Base-by-base conservation (phyloP, 2,888 invertebrate genomes). In the Hypercompe scribonia region DNA sequence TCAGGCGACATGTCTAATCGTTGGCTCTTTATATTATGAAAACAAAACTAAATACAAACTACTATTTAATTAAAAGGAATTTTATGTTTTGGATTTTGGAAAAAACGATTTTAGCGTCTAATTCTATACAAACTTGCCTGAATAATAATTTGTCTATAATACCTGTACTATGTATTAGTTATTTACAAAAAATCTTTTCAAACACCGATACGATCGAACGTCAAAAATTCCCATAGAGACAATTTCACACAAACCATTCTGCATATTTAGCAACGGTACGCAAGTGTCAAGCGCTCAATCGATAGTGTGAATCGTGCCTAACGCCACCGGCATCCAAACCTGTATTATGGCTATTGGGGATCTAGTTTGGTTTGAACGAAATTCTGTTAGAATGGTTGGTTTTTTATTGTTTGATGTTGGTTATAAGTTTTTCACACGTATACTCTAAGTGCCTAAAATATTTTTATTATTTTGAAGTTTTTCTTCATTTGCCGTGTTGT, bases 201-300 rank as follows among this genome's bases (percentile, higher is more conserved):
- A 63, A 63, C 63, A 72, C 65, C 65, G 54, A 67, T 69, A 50
- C 50, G 34, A 39, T 39, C 33, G 21, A 28, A 63, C 33, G 70
- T 72, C 66, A 66, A 74, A 70, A n/a, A 72, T 71, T 70, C 68
- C 68, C 69, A 75, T 73, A 72, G 68, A 70, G 34, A 73, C 76
- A 76, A 66, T 72, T 66, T 63, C 69, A 69, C 42, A 68, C 65
- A 74, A 75, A 73, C 75, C 78, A 65, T 67, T 70, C 71, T 70
- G 82, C 84, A 86, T 88, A 86, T 84, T 87, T 79, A 83, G 81
- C 85, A 78, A 79, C 78, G 63, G 71, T 46, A 81, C 81, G 86
- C 83, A 76, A 84, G 84, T 88, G 87, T 87, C 87, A 86, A 84
- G 77, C 81, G 81, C 88, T 90, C 86, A 91, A 90, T 90, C 90